Conservation (phyloP, 2,888 invertebrate genomes). For the Argynnis bischoffii region DNA sequence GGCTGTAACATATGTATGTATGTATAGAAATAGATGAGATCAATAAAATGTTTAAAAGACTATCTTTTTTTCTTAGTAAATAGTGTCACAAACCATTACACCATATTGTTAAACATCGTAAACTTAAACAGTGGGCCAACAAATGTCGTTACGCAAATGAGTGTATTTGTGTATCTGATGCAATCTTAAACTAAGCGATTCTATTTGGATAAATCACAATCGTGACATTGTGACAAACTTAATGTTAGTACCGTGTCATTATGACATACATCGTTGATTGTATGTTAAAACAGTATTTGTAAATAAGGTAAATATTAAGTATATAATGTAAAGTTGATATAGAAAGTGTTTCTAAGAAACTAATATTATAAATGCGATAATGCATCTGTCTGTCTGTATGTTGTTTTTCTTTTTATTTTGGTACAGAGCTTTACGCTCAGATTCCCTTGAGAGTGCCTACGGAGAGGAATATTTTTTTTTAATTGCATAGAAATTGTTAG, state of each 20-base stretch:
- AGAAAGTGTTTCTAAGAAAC: no score
- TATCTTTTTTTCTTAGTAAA: background rate
- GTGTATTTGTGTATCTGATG: background rate
- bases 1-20: no score
- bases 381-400: no score
- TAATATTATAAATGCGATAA: no score
- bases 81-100: background rate
- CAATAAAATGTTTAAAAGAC: no score
- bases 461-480: no score
- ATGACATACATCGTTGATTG: background rate
- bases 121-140: constrained; percentile 7
- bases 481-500: no score
- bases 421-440: no score
- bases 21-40: no score
- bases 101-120: constrained; percentile 12
- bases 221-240: constrained; percentile 8
- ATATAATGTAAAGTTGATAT: no score
- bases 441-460: no score
- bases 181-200: background rate
- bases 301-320: background rate
- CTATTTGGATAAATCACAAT: constrained; percentile 15
- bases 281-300: background rate
- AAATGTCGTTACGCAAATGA: background rate
- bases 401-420: no score
- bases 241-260: background rate